Percentiles rank a stretch among this genome's conserved stretches.
Conservation (phyloP, 1,140 invertebrate species). For the Laupala kohalensis region DNA sequence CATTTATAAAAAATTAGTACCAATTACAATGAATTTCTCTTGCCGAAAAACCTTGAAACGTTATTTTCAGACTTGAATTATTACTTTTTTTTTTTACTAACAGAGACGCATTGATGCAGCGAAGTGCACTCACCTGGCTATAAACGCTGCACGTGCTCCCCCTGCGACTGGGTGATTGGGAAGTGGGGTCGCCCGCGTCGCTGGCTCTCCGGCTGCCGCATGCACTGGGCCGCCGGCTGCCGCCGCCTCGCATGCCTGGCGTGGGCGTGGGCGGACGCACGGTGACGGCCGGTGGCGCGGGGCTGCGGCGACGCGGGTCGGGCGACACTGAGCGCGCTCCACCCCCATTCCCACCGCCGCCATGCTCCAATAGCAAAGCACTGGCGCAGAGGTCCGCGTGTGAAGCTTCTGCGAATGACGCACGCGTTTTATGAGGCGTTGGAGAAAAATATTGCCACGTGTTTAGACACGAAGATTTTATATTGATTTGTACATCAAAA, state of each 20-base stretch:
- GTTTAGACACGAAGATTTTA: no score
- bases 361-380: neutral
- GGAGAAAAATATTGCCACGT: no score
- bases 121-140: neutral
- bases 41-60: no score
- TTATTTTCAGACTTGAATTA: no score
- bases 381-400: neutral
- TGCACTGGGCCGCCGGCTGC: constrained; percentile 28
- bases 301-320: constrained; percentile 8
- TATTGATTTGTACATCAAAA: no score
- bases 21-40: no score
- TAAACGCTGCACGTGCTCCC: constrained; percentile 11
- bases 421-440: no score
- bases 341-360: no score
- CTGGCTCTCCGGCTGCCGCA: constrained; percentile 28
- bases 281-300: constrained; percentile 28
- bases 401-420: no score
- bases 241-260: constrained; percentile 28
- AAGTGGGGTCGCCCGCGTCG: constrained; percentile 19
- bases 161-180: neutral
- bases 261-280: constrained; percentile 30
- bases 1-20: no score
- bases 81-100: no score
- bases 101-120: no score
- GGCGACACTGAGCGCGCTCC: constrained; percentile 7